These are phyloP conservation scores for Aphrocallistes beatrix DNA, from an alignment of 37 sponge, comb jelly and placozoan genomes.

Conservation along the genomic window DNA sequence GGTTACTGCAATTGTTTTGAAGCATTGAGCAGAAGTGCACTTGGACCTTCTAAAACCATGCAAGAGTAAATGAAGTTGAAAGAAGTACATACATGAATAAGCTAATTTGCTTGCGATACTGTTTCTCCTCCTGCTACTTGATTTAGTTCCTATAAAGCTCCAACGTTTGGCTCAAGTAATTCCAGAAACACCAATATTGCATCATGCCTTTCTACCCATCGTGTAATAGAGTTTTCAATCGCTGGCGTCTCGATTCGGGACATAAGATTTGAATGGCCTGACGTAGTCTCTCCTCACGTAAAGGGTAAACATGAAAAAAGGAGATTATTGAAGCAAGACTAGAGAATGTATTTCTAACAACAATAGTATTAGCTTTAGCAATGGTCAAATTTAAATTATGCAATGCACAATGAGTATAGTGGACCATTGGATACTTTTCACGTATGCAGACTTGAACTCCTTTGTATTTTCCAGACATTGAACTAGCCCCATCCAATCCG, in stretches of 20 bases:
- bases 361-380: neutral
- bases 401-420: neutral
- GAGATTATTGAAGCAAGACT: neutral
- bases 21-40: neutral
- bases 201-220: neutral
- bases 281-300: neutral
- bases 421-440: constrained; percentile 5
- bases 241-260: neutral
- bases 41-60: neutral
- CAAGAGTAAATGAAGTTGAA: neutral
- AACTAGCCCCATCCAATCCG: neutral
- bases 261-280: neutral
- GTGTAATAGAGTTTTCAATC: neutral
- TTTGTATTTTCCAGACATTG: constrained; percentile 10
- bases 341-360: neutral
- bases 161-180: neutral
- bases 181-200: neutral
- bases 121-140: neutral
- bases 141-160: neutral
- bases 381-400: neutral
- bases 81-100: neutral
- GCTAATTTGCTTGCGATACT: neutral
- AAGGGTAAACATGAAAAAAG: neutral
- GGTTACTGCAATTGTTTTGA: neutral
- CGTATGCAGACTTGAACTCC: neutral